Base-by-base conservation (phyloP, 2,888 invertebrate genomes). In the Lasioglossum figueresi region DNA sequence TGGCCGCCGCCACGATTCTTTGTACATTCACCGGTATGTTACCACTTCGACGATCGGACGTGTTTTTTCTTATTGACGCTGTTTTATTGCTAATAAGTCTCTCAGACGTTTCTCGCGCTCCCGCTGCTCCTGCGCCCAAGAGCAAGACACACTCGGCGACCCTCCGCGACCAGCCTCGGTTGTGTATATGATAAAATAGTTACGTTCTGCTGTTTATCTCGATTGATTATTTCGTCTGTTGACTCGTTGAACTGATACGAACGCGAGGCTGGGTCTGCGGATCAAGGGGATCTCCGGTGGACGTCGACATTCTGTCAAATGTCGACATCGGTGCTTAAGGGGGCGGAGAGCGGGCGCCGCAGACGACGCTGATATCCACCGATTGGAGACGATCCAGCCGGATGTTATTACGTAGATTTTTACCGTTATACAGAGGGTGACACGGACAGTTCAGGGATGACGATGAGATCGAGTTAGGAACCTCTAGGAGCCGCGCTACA, bases 371-470 rank as follows among this genome's bases (percentile, higher is more conserved):
- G 68, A 40, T 63, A 56, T n/a, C n/a, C 34, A 72, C 83, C 76
- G 83, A 59, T 83, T 83, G 84, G 88, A 85, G 56, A 66, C 52
- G 37, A 75, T 83, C 90, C 87, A 84, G 37, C 84, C 88, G 84
- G 87, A 89, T 93, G 92, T 83, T 86, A 89, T 93, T 68, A 90
- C 83, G 90, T 92, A 92, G 90, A 88, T 87, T 93, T 91, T 89
- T 80, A 83, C 92, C 91, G 92, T 93, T 93, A 92, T 91, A 56
- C 93, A 93, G 92, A 93, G 93, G 93, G 92, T 93, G 87, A 88
- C 83, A 89, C 86, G 91, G 88, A 92, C 90, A 89, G 85, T 91
- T 91, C 85, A 87, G 90, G 87, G 83, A 90, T 88, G 75, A 85
- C 88, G 83, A 63, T 88, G 82, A 85, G 80, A 82, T 83, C 37